These are phyloP conservation scores for Microctonus hyperodae DNA, from an alignment of 2,888 invertebrate species.

Conservation along the genomic window DNA sequence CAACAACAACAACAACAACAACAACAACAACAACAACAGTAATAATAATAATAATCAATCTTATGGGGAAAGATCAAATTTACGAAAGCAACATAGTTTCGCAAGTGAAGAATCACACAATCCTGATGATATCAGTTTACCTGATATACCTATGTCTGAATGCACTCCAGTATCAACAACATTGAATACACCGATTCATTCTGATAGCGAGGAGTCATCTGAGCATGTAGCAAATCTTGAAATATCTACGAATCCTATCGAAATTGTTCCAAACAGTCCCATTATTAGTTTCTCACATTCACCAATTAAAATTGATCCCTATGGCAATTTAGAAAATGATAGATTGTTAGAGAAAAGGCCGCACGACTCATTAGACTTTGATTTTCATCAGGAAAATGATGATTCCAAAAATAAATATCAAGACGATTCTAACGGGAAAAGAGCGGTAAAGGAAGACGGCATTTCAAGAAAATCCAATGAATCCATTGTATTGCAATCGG, in stretches of 20 bases:
- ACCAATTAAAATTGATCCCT: constrained; percentile 51
- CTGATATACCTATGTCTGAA: constrained; percentile 58
- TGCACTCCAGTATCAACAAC: constrained; percentile 60
- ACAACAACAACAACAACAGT: too few species aligned
- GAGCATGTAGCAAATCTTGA: constrained; percentile 43
- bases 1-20: too few species aligned
- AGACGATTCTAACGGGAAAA: constrained; percentile 24
- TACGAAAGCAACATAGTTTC: constrained; percentile 51
- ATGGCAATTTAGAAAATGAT: constrained; percentile 45
- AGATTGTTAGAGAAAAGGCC: constrained; percentile 36
- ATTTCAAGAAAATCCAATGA: constrained; percentile 15
- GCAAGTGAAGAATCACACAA: constrained; percentile 55
- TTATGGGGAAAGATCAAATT: constrained; percentile 19
- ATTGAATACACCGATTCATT: constrained; percentile 59
- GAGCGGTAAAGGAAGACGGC: constrained; percentile 34
- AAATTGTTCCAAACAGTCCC: constrained; percentile 57
- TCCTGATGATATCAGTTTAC: constrained; percentile 59
- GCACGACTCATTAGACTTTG: constrained; percentile 46
- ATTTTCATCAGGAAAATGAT: constrained; percentile 46
- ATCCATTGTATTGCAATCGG: not conserved
- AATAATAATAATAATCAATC: constrained; percentile 17
- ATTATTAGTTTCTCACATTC: constrained; percentile 59
- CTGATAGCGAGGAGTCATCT: constrained; percentile 58
- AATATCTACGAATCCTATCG: constrained; percentile 55
- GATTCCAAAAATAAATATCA: constrained; percentile 36